Conservation (phyloP, 2,797 vertebrate genomes). For the Dendrocincla tyrannina region DNA sequence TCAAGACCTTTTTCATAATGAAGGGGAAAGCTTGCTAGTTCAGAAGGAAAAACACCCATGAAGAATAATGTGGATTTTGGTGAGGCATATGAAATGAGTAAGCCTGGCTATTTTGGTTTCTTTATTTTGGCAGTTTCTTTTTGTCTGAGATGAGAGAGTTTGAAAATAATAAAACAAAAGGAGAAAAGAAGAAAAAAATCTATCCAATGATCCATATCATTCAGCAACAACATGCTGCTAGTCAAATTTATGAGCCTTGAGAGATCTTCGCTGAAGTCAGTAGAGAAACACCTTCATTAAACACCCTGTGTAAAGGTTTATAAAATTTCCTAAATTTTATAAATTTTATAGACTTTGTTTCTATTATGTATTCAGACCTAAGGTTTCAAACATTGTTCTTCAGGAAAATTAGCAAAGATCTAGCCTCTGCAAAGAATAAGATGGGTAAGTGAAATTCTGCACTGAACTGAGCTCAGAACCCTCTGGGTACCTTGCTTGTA, state of each 20-base stretch:
- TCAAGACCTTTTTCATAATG: background rate
- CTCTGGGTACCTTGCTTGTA: background rate
- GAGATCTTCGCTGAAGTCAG: background rate
- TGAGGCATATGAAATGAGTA: background rate
- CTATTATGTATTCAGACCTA: background rate
- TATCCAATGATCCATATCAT: background rate
- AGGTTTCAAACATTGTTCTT: background rate
- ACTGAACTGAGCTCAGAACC: background rate
- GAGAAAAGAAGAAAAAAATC: background rate
- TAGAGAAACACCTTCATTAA: slow-evolving; percentile 18
- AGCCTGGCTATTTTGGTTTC: background rate
- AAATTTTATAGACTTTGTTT: background rate
- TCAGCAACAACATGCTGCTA: background rate
- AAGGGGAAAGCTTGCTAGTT: background rate
- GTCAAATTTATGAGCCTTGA: slow-evolving; percentile 27
- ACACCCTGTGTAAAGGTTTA: background rate
- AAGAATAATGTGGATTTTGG: background rate
- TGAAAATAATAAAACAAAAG: background rate
- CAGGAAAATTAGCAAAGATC: background rate
- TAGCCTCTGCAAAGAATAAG: background rate
- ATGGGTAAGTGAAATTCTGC: background rate
- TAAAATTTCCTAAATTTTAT: background rate
- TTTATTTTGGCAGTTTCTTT: background rate
- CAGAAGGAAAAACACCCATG: background rate
- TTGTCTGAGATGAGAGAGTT: background rate